Percentiles rank a stretch among this genome's conserved stretches.
Conservation (phyloP, 2,113 vertebrate genomes). For the Cynocephalus volans region DNA sequence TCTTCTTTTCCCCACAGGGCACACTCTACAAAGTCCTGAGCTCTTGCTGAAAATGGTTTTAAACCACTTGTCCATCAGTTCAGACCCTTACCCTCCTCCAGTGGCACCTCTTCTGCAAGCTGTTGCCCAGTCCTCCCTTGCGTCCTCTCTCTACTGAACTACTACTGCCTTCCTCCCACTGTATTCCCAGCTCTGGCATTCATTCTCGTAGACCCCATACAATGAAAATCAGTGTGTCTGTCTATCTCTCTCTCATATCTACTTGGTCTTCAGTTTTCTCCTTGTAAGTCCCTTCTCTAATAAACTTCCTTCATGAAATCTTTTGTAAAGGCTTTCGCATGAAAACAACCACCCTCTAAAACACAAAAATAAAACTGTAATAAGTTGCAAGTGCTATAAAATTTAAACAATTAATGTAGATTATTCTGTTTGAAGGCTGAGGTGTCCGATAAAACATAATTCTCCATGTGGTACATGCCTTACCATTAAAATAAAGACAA, state of each 20-base stretch:
- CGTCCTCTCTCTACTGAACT: background rate
- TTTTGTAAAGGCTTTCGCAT: constrained; percentile 48
- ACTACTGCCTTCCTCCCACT: too few relatives aligned
- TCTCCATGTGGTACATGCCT: background rate
- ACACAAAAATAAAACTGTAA: constrained; percentile 66
- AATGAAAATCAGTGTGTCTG: background rate
- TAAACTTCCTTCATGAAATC: constrained; percentile 8
- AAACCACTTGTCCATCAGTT: constrained; percentile 16
- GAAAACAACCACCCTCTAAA: constrained; percentile 49
- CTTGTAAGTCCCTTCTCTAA: constrained; percentile 6
- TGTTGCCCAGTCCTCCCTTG: background rate
- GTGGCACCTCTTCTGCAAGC: too few relatives aligned
- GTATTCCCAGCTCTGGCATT: background rate
- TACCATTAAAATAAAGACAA: constrained; percentile 62
- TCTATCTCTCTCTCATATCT: background rate
- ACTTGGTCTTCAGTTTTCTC: background rate
- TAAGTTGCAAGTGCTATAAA: constrained; percentile 29
- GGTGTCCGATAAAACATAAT: constrained; percentile 51
- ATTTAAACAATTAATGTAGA: constrained; percentile 48
- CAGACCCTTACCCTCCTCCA: background rate
- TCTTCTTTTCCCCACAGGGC: constrained; percentile 43
- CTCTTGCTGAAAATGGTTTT: constrained; percentile 40
- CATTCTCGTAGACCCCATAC: background rate
- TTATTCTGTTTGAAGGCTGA: constrained; percentile 48
- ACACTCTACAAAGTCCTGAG: constrained; percentile 61